Base-by-base conservation (phyloP, 2,113 vertebrate genomes). In the Brachypodius melanocephalos region DNA sequence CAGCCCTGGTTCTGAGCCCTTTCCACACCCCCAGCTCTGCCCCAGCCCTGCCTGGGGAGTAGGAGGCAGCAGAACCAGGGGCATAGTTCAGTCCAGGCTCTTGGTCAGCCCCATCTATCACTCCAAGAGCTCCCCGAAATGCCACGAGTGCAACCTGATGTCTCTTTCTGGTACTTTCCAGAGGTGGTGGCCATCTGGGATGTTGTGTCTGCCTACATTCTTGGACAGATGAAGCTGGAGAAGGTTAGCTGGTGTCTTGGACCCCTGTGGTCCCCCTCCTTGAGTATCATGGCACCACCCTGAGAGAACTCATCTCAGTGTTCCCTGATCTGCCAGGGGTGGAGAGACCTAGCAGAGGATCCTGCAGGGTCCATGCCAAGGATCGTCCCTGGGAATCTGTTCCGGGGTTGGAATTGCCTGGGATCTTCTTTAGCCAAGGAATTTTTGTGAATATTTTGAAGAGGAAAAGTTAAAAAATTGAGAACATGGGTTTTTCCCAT, bases 211-310 rank as follows among this genome's bases (percentile, higher is more conserved):
- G 57, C 75, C 58, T 88, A 79, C 10, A 1, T 79, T 32, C 85
- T 88, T 34, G 34, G 31, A 57, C 85, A 88, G 49, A 88, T 88
- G 85, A 88, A 88, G 58, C 26, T 79, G 58, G 25, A 79, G 36
- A 88, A 88, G 85, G 85, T 79, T n/a, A 34, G 66, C 42, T 72
- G 42, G 8, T 55, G 17, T 71, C 42, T 55, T 48, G 17, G 25
- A 63, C 14, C 25, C 17, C 31, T n/a, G 6, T 48, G 29, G 31
- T 55, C 8, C 34, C 42, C 6, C 14, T 48, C 25, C 8, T 25
- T 4, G 4, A 48, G 19, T 40, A 71, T 69, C 24, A 31, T 46
- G 55, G 57, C 34, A 63, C 31, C 34, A 71, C 6, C 5, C 29
- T 0, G 0, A 45, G 42, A 79, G n/a, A 78, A 54, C 16, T 38